These are phyloP conservation scores for Sphaeramia orbicularis DNA, from an alignment of 2,797 vertebrate genomes.

Conservation along the genomic window DNA sequence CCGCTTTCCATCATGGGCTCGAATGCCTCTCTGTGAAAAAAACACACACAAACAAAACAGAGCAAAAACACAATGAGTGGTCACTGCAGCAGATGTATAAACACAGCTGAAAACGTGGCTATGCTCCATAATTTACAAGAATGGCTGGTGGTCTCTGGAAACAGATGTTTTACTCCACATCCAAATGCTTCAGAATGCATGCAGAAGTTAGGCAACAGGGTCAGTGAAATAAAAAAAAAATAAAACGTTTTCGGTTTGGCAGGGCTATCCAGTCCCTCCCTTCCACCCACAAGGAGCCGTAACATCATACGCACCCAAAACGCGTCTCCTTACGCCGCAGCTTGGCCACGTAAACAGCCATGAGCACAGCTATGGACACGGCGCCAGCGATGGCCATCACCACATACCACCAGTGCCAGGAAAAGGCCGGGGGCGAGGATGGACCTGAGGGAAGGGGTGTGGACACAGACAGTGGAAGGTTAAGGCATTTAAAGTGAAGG, in stretches of 20 bases:
- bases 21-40: slow-evolving; percentile 87
- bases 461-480: slow-evolving; percentile 18
- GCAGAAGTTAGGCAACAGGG: slow-evolving; percentile 24
- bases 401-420: slow-evolving; percentile 96
- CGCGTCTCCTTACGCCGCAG: slow-evolving; percentile 90
- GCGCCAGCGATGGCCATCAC: slow-evolving; percentile 87
- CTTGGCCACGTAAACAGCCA: slow-evolving; percentile 88
- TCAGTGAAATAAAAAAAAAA: slow-evolving; percentile 25
- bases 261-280: slow-evolving; percentile 35
- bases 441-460: slow-evolving; percentile 57
- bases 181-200: slow-evolving; percentile 37
- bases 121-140: slow-evolving; percentile 8
- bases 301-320: slow-evolving; percentile 87
- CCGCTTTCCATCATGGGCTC: slow-evolving; percentile 92
- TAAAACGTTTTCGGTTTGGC: slow-evolving; percentile 50
- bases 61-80: slow-evolving; percentile 10
- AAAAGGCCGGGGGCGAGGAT: slow-evolving; percentile 76
- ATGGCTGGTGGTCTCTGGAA: slow-evolving; percentile 11
- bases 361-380: slow-evolving; percentile 83
- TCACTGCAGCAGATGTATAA: slow-evolving; percentile 11
- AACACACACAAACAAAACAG: slow-evolving; percentile 17
- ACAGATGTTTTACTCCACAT: slow-evolving; percentile 31
- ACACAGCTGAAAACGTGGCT: slow-evolving; percentile 37
- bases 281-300: slow-evolving; percentile 30
- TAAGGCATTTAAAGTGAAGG: background rate